phyloP scores from a whole-genome alignment of 2,888 invertebrate species.

The Heliconius hortense region DNA sequence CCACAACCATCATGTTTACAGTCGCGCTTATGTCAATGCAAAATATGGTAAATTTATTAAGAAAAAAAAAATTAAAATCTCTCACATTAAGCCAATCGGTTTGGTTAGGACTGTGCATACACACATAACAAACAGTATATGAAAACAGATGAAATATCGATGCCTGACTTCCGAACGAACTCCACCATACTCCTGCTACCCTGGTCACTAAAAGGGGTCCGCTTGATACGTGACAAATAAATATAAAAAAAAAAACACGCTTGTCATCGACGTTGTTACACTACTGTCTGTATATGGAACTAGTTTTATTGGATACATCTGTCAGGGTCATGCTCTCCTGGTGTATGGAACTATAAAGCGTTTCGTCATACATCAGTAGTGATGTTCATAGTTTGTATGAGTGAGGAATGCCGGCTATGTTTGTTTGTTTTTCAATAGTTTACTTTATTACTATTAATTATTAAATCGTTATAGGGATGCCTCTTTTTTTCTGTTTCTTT shows the following conservation, averaged over 20 bases:
- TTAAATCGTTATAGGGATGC: no score
- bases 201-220: conserved; percentile 19
- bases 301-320: conserved; percentile 15
- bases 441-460: no score
- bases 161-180: not conserved
- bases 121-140: not conserved
- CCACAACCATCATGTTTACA: no score
- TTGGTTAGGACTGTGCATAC: no score
- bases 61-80: not conserved
- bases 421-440: no score
- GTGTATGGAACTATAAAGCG: conserved; percentile 15
- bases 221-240: conserved; percentile 19
- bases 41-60: no score
- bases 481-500: no score
- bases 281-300: not conserved
- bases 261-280: not conserved
- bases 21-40: no score
- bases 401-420: not conserved
- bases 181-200: not conserved
- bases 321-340: conserved; percentile 3
- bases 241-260: not conserved
- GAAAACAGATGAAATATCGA: not conserved
- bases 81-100: not conserved
- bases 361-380: conserved; percentile 19
- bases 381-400: not conserved